Base-by-base conservation (phyloP, 2,888 invertebrate genomes). In the Acanthacorydalis orientalis region DNA sequence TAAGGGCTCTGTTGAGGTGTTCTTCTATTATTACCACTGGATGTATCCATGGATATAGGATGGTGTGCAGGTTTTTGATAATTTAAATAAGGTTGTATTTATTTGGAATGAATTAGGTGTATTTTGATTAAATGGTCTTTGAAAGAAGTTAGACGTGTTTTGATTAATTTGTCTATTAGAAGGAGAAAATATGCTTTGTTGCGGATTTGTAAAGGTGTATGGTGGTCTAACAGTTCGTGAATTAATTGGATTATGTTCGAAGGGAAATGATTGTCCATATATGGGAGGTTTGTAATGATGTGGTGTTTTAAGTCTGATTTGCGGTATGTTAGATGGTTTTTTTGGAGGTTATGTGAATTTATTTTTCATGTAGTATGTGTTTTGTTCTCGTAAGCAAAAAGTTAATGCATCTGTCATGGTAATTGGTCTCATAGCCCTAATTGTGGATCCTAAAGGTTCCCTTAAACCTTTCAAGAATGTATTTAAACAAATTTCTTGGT, bases 401-500 rank as follows among this genome's bases (percentile, higher is more conserved):
- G 48, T 46, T 12, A 54, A 51, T 11, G 53, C 54, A 35, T 37
- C 47, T 10, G 51, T 46, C 7, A 54, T 16, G 1, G 53, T 48
- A 8, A 48, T 48, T 38, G 52, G 54, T 46, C 47, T 50, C 51
- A 53, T 54, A 23, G 55, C 51, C 46, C 54, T 50, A 15, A 56
- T 52, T 6, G 49, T 53, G 31, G 54, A 50, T 9, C 55, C 53
- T 11, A 54, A 33, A 4, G 54, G 55, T 53, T 53, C 55, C 34
- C 46, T 53, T 7, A 55, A 40, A 4, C 53, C 52, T 1, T 43
- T 49, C 12, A 55, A 14, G 35, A 55, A 55, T 2, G 38, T 37
- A 39, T 54, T 56, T 10, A 54, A 46, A 33, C 53, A 55, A 52
- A 55, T 53, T 50, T 55, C 52, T 8, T 51, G 15, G 43, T 48